Evolutionary conservation across 2,797 vertebrate genomes (phyloP).

Genomic region (Cryptoprocta ferox): DNA sequence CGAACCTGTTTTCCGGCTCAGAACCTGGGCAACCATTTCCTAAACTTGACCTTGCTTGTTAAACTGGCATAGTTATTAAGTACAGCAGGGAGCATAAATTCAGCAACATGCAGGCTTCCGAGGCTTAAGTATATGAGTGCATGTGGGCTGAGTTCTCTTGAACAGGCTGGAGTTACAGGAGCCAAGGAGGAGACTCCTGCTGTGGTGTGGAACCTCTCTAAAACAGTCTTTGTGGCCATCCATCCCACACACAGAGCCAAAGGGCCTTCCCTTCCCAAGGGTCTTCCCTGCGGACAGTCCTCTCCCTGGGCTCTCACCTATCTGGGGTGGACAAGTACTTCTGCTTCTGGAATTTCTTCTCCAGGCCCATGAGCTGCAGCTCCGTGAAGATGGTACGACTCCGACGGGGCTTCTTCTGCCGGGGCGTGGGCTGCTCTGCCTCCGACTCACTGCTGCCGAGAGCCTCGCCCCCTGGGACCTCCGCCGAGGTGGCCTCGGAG

Average conservation of each 20-base stretch:
- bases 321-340: slow-evolving; percentile 99
- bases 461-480: slow-evolving; percentile 87
- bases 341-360: slow-evolving; percentile 99
- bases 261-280: not conserved
- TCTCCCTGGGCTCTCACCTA: slow-evolving; percentile 87
- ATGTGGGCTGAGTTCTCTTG: rapidly evolving
- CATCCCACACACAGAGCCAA: rapidly evolving
- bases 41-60: not conserved
- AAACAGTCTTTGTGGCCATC: not conserved
- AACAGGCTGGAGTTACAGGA: not conserved
- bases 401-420: slow-evolving; percentile 95
- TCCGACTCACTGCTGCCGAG: slow-evolving; percentile 95
- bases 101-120: not conserved
- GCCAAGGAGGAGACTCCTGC: not conserved
- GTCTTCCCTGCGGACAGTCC: not conserved
- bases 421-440: slow-evolving; percentile 89
- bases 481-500: slow-evolving; percentile 76
- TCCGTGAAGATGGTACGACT: slow-evolving; percentile 99
- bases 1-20: not conserved
- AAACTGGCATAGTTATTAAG: not conserved
- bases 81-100: no score
- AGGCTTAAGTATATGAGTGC: no score
- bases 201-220: not conserved
- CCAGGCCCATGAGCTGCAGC: slow-evolving; percentile 98
- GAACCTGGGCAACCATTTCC: not conserved